phyloP scores from a whole-genome alignment of 2,113 vertebrate genomes.

The Alaudala cheleensis region DNA sequence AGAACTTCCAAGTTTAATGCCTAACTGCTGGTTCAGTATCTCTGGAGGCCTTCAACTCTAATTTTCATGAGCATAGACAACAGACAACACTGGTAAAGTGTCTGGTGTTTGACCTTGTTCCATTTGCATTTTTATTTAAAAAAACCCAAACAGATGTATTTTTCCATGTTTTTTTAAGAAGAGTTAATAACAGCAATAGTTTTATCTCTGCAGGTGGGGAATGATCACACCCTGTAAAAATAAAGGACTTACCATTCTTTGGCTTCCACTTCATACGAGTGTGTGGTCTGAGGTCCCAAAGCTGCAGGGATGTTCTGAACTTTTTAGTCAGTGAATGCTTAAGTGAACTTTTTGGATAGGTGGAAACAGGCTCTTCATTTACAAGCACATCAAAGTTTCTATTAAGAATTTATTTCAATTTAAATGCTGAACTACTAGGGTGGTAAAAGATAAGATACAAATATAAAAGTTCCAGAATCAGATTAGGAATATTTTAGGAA shows the following conservation, averaged over 20 bases:
- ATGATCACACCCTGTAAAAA: constrained; percentile 42
- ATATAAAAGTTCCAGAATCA: not conserved
- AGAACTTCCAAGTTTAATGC: not conserved
- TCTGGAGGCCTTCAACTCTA: not conserved
- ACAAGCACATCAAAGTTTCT: not conserved
- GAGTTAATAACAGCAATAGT: not conserved
- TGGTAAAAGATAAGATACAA: not conserved
- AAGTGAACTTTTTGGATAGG: not conserved
- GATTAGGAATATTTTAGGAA: not conserved
- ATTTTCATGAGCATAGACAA: not conserved
- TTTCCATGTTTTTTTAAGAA: not conserved
- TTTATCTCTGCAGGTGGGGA: constrained; percentile 53
- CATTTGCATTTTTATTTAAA: not conserved
- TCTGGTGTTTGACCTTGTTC: not conserved
- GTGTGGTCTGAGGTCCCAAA: constrained; percentile 54
- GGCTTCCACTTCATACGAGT: not conserved
- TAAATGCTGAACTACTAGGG: not conserved
- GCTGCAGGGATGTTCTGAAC: constrained; percentile 28
- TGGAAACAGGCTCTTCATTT: not conserved
- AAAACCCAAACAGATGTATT: not conserved
- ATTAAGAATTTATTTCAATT: not conserved
- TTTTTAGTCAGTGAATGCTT: not conserved
- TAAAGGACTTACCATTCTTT: constrained; percentile 33
- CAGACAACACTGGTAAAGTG: not conserved
- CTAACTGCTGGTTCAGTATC: not conserved